phyloP scores from a whole-genome alignment of 2,888 invertebrate genomes.

The Drosophila kuntzei region DNA sequence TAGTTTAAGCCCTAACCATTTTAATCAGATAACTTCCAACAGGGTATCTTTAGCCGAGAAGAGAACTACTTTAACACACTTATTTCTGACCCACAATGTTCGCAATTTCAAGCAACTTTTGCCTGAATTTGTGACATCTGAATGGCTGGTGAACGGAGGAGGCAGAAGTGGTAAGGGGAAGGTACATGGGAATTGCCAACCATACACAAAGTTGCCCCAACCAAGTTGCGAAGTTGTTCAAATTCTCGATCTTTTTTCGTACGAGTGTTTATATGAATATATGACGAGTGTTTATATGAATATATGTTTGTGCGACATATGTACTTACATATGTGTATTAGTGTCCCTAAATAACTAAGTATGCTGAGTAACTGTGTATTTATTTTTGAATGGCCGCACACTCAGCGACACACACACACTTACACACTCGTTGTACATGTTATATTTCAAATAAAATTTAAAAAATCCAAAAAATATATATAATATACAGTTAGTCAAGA shows the following conservation, averaged over 20 bases:
- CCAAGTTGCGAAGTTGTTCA: slow-evolving; percentile 39
- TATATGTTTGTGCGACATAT: slow-evolving; percentile 10
- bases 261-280: no score
- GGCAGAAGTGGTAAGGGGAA: neutral
- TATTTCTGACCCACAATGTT: slow-evolving; percentile 28
- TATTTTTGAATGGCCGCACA: slow-evolving; percentile 48
- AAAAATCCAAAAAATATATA: slow-evolving; percentile 24
- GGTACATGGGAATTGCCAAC: slow-evolving; percentile 35
- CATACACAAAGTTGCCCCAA: slow-evolving; percentile 37
- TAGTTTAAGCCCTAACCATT: no score
- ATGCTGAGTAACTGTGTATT: slow-evolving; percentile 15
- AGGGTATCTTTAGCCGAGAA: neutral
- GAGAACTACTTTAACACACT: neutral
- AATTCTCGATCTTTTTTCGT: slow-evolving; percentile 17
- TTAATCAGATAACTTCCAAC: neutral
- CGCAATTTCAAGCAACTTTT: slow-evolving; percentile 7
- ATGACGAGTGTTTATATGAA: slow-evolving; percentile 7
- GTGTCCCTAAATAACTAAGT: slow-evolving; percentile 8
- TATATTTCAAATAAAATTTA: slow-evolving; percentile 70
- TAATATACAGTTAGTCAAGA: no score
- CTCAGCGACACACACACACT: slow-evolving; percentile 16
- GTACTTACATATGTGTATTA: slow-evolving; percentile 14
- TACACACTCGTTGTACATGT: slow-evolving; percentile 33
- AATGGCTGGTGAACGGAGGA: neutral
- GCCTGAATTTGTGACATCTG: slow-evolving; percentile 23